Percentiles rank a stretch among this genome's conserved stretches.
These are phyloP conservation scores for Geotrypetes seraphini DNA, from an alignment of 2,797 vertebrate genomes.

Conservation along the genomic window DNA sequence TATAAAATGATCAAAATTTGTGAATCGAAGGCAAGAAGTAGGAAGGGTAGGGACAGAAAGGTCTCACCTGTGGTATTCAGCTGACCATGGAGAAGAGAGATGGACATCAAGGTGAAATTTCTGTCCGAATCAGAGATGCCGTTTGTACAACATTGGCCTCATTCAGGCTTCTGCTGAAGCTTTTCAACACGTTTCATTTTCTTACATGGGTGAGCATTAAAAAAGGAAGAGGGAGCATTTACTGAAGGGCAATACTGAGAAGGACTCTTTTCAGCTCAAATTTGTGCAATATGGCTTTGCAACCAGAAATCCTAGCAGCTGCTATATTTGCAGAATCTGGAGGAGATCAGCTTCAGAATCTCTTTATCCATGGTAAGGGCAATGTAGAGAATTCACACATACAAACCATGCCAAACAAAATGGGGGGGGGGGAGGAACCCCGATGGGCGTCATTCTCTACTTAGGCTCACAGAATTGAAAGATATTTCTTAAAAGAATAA, in stretches of 20 bases:
- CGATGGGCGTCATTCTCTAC: no score
- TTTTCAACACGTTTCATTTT: conserved; percentile 40
- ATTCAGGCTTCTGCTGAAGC: conserved; percentile 28
- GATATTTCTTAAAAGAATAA: no score
- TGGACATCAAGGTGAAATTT: conserved; percentile 7
- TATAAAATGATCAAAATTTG: no score
- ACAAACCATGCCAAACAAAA: no score
- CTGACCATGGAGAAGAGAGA: conserved; percentile 21
- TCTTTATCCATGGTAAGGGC: no score
- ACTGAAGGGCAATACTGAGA: conserved; percentile 28
- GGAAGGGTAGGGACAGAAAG: no score
- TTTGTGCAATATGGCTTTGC: conserved; percentile 39
- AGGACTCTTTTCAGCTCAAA: conserved; percentile 41
- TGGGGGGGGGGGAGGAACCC: no score
- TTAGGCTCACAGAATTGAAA: no score
- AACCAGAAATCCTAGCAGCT: conserved; percentile 35
- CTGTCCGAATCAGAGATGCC: conserved; percentile 34
- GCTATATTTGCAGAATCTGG: conserved; percentile 10
- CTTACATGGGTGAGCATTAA: conserved; percentile 34
- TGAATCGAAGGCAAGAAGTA: no score
- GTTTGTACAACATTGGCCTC: conserved; percentile 35
- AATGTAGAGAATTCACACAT: no score
- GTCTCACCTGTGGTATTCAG: conserved; percentile 35
- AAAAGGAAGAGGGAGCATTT: neutral
- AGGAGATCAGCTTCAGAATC: neutral